Evolutionary conservation across 2,113 vertebrate species (phyloP).

Genomic region (Epinephelus cyanopodus): DNA sequence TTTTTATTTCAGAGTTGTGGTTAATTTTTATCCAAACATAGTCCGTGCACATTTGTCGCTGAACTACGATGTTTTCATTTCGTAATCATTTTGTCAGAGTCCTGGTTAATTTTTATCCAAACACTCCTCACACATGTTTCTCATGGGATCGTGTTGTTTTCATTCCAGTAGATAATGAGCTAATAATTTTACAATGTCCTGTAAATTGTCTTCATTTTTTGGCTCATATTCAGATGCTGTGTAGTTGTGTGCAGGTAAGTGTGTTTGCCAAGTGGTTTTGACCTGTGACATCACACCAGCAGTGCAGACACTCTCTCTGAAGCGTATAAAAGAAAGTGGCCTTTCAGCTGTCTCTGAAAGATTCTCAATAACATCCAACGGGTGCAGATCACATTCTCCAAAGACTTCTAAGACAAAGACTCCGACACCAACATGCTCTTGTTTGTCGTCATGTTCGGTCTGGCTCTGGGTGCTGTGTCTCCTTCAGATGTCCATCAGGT

Average conservation of each 20-base stretch:
- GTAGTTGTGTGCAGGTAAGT: not conserved
- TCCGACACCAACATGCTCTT: slow-evolving; percentile 18
- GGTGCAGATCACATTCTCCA: not conserved
- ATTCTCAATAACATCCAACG: not conserved
- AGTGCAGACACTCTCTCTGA: not conserved
- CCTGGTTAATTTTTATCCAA: not conserved
- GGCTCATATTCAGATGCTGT: not conserved
- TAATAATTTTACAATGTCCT: not conserved
- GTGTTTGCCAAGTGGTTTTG: not conserved
- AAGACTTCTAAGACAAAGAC: not conserved
- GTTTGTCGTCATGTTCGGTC: slow-evolving; percentile 13
- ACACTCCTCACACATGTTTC: not conserved
- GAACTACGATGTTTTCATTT: too few species aligned
- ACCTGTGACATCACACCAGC: too few species aligned
- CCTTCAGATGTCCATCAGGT: not conserved
- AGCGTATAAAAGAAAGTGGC: slow-evolving; percentile 1
- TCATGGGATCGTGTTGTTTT: not conserved
- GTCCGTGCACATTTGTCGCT: too few species aligned
- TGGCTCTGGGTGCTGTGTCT: slow-evolving; percentile 32
- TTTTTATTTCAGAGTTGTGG: too few species aligned
- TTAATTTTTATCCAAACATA: too few species aligned
- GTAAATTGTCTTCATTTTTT: slow-evolving; percentile 7
- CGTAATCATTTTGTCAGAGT: too few species aligned
- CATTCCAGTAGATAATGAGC: not conserved
- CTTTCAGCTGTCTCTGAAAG: not conserved